Conservation (phyloP, 2,888 invertebrate species). For the Molorchus minor region DNA sequence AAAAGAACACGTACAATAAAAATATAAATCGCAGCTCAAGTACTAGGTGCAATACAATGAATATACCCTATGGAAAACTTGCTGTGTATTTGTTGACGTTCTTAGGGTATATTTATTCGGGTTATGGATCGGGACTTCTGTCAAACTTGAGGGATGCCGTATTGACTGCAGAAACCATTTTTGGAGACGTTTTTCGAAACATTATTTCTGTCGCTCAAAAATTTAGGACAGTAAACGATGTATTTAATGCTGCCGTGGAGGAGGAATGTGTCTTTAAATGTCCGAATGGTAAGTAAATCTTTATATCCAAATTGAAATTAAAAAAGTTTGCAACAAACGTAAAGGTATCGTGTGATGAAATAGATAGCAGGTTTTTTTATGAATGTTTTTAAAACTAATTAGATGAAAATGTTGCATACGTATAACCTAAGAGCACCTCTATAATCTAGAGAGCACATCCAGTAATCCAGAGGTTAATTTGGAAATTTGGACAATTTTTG, state of each 20-base stretch:
- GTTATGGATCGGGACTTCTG: conserved; percentile 80
- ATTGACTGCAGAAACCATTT: conserved; percentile 80
- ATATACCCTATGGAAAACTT: conserved; percentile 78
- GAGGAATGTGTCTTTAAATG: conserved; percentile 83
- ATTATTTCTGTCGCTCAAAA: conserved; percentile 77
- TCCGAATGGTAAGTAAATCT: conserved; percentile 73
- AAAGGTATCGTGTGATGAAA: too few relatives aligned
- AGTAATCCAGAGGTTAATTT: too few relatives aligned
- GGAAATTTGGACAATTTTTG: too few relatives aligned
- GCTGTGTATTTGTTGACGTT: conserved; percentile 80
- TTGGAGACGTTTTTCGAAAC: conserved; percentile 80
- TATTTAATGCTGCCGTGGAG: conserved; percentile 85
- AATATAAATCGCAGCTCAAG: too few relatives aligned
- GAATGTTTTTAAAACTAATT: too few relatives aligned
- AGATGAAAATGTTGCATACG: too few relatives aligned
- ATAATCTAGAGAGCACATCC: too few relatives aligned
- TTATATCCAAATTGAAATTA: too few relatives aligned
- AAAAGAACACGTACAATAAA: too few relatives aligned
- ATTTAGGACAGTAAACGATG: conserved; percentile 79
- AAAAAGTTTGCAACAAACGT: too few relatives aligned
- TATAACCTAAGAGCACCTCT: too few relatives aligned
- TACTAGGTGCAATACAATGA: conserved; percentile 67
- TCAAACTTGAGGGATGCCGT: conserved; percentile 81
- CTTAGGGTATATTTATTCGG: conserved; percentile 81
- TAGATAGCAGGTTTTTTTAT: too few relatives aligned